phyloP scores from a whole-genome alignment of 2,888 invertebrate species.

The Rhagophthalmus giganteus region DNA sequence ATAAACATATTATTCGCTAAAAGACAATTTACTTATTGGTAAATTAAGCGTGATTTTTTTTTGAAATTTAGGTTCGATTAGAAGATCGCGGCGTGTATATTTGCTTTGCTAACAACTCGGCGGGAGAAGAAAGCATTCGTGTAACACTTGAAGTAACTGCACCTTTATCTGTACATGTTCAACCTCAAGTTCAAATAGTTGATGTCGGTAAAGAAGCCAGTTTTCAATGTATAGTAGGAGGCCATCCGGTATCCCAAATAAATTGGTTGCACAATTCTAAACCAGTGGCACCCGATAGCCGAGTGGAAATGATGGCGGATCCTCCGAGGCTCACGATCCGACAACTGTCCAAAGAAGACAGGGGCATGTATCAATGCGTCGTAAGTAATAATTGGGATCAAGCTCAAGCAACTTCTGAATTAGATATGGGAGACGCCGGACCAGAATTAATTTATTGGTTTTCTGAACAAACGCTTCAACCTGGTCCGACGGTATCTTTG shows the following conservation, averaged over 20 bases:
- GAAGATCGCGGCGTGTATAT: slow-evolving; percentile 86
- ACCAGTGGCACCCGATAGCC: slow-evolving; percentile 53
- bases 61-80: slow-evolving; percentile 55
- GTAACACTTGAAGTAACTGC: slow-evolving; percentile 79
- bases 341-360: slow-evolving; percentile 76
- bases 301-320: slow-evolving; percentile 51
- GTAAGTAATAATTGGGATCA: slow-evolving; percentile 84
- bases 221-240: slow-evolving; percentile 85
- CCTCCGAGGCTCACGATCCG: slow-evolving; percentile 58
- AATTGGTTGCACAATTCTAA: slow-evolving; percentile 79
- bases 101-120: slow-evolving; percentile 89
- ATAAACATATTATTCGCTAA: too few relatives aligned
- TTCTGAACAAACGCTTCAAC: slow-evolving; percentile 88
- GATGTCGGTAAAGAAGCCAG: slow-evolving; percentile 83
- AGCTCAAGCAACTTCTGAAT: slow-evolving; percentile 79
- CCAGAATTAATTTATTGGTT: slow-evolving; percentile 90
- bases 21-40: too few relatives aligned
- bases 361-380: slow-evolving; percentile 91
- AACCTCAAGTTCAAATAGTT: slow-evolving; percentile 76
- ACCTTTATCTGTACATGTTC: slow-evolving; percentile 77
- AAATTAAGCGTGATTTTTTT: too few relatives aligned
- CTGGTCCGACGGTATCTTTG: slow-evolving; percentile 87
- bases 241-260: slow-evolving; percentile 79
- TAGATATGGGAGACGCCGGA: slow-evolving; percentile 82
- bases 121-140: slow-evolving; percentile 79